phyloP scores from a whole-genome alignment of 2,113 vertebrate genomes.

The Laticauda colubrina region DNA sequence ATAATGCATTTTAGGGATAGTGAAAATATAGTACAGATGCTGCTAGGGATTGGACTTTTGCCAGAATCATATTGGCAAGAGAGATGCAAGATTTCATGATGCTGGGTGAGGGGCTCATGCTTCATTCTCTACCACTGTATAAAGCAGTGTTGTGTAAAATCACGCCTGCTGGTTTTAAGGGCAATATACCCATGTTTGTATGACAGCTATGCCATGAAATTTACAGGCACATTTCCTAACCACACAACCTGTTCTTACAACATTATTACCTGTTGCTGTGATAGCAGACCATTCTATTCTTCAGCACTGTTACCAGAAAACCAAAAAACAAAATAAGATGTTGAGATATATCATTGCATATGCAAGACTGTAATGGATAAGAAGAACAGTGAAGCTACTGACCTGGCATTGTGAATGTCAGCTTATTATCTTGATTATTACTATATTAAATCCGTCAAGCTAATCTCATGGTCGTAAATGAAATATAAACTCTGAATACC shows the following conservation, averaged over 20 bases:
- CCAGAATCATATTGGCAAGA: not conserved
- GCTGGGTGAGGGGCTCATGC: not conserved
- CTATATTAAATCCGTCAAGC: not conserved
- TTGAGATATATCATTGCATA: not conserved
- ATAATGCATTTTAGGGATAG: slow-evolving; percentile 59
- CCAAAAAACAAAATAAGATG: fast-evolving
- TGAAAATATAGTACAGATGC: slow-evolving; percentile 56
- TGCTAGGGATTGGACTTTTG: slow-evolving; percentile 39
- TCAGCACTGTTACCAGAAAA: not conserved
- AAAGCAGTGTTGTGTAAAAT: not conserved
- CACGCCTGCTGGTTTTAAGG: not conserved
- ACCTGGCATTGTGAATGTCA: not conserved
- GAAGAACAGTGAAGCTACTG: not conserved
- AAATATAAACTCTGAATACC: not conserved
- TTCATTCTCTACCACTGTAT: not conserved
- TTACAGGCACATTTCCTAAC: not conserved
- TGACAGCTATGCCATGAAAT: not conserved
- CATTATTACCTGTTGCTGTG: not conserved
- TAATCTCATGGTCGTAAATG: not conserved
- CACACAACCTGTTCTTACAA: not conserved
- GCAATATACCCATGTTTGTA: not conserved
- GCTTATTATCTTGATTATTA: not conserved
- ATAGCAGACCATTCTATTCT: not conserved
- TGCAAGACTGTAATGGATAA: not conserved
- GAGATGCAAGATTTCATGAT: not conserved